These are phyloP conservation scores for Eupithecia vulgata DNA, from an alignment of 2,888 invertebrate genomes.

Conservation along the genomic window DNA sequence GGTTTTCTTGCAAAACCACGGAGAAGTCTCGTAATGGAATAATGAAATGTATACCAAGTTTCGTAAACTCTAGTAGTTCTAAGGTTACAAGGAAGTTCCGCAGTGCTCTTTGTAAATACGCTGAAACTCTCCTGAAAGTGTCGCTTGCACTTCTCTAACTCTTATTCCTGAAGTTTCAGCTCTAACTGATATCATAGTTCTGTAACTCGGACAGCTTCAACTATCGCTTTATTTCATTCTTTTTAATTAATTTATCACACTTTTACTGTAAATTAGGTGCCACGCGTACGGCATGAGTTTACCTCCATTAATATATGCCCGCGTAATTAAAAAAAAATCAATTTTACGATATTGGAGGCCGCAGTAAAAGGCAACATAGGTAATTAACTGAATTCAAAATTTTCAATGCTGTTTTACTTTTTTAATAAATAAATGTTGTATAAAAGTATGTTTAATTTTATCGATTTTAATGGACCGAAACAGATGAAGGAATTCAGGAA, in stretches of 20 bases:
- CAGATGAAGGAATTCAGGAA: too few species aligned
- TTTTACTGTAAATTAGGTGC: not conserved
- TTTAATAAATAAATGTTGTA: too few species aligned
- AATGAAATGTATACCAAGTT: not conserved
- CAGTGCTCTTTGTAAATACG: not conserved
- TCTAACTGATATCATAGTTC: not conserved
- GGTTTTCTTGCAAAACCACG: not conserved
- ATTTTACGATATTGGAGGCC: too few species aligned
- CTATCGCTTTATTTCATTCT: not conserved
- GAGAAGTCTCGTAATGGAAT: not conserved
- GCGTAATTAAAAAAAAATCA: too few species aligned
- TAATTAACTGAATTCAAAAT: too few species aligned
- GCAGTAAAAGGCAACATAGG: too few species aligned
- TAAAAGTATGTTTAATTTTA: too few species aligned
- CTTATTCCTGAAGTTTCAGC: not conserved
- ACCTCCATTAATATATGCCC: too few species aligned
- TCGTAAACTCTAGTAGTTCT: not conserved
- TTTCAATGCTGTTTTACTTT: too few species aligned
- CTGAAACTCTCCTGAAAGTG: slow-evolving; percentile 3
- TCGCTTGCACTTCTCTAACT: not conserved
- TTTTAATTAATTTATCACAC: not conserved
- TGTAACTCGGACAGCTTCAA: not conserved
- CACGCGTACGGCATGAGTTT: not conserved
- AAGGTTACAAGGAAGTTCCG: not conserved
- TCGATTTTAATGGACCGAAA: too few species aligned